Evolutionary conservation across 2,113 vertebrate species (phyloP).

Genomic region (Egretta garzetta): DNA sequence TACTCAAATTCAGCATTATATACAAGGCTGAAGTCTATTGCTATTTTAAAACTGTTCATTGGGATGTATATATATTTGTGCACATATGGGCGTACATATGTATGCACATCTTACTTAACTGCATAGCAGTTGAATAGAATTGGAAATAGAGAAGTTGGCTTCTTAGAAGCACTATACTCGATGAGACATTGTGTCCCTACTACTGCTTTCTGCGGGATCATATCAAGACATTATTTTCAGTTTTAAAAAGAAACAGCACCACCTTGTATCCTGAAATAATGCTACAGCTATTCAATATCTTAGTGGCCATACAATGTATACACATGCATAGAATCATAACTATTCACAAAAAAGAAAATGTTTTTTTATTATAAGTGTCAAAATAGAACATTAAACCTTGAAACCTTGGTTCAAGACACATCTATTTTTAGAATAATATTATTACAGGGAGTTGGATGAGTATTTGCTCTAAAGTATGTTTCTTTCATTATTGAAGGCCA

Average conservation of each 20-base stretch:
- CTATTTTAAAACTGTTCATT: background rate
- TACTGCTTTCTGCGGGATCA: background rate
- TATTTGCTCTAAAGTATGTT: background rate
- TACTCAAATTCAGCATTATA: constrained; percentile 1
- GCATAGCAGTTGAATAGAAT: constrained; percentile 8
- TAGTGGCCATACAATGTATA: background rate
- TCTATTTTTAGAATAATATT: background rate
- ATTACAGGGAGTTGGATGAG: background rate
- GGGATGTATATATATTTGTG: background rate
- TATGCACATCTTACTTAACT: background rate
- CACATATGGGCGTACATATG: background rate
- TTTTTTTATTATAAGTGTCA: background rate
- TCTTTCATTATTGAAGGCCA: background rate
- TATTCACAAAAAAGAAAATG: background rate
- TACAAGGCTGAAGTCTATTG: background rate
- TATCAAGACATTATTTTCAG: background rate
- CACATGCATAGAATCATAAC: background rate
- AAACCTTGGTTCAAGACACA: background rate
- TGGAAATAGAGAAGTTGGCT: background rate
- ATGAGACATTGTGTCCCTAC: background rate
- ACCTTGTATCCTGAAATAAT: constrained; percentile 74
- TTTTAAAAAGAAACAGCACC: constrained; percentile 78
- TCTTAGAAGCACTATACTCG: background rate
- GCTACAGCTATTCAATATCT: constrained; percentile 51
- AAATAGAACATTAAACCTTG: background rate